Evolutionary conservation across 2,797 vertebrate genomes (phyloP).

Genomic region (Malacoctenus gilli): DNA sequence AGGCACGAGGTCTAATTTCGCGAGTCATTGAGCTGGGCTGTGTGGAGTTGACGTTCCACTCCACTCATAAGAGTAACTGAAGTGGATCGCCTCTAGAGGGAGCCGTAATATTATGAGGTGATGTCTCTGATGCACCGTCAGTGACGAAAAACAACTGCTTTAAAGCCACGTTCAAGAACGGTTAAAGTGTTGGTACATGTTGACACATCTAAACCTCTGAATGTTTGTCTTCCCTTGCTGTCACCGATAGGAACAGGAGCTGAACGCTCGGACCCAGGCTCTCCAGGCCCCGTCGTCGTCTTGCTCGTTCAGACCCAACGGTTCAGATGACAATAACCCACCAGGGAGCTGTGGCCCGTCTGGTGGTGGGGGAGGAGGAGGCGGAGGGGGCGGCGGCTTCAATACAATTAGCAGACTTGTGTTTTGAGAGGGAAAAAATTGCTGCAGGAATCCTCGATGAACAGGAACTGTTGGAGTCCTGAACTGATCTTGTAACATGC

Average conservation of each 20-base stretch:
- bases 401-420: slow-evolving; percentile 95
- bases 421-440: slow-evolving; percentile 81
- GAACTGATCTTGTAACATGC: slow-evolving; percentile 3
- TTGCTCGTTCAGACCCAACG: slow-evolving; percentile 95
- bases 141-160: neutral
- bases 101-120: slow-evolving; percentile 28
- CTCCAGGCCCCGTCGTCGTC: slow-evolving; percentile 93
- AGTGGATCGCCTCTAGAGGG: slow-evolving; percentile 55
- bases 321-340: slow-evolving; percentile 97
- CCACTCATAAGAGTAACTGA: slow-evolving; percentile 9
- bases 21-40: slow-evolving; percentile 56
- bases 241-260: slow-evolving; percentile 91
- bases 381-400: slow-evolving; percentile 82
- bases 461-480: slow-evolving; percentile 32
- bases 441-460: slow-evolving; percentile 27
- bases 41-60: slow-evolving; percentile 33
- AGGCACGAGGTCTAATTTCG: slow-evolving; percentile 61
- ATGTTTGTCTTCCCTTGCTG: slow-evolving; percentile 11
- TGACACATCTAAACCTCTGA: slow-evolving; percentile 2
- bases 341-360: slow-evolving; percentile 97
- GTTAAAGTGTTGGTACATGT: neutral
- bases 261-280: slow-evolving; percentile 93
- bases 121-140: neutral
- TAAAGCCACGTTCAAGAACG: neutral
- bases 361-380: slow-evolving; percentile 89